phyloP scores from a whole-genome alignment of 2,113 vertebrate species.

The Callipepla californica region DNA sequence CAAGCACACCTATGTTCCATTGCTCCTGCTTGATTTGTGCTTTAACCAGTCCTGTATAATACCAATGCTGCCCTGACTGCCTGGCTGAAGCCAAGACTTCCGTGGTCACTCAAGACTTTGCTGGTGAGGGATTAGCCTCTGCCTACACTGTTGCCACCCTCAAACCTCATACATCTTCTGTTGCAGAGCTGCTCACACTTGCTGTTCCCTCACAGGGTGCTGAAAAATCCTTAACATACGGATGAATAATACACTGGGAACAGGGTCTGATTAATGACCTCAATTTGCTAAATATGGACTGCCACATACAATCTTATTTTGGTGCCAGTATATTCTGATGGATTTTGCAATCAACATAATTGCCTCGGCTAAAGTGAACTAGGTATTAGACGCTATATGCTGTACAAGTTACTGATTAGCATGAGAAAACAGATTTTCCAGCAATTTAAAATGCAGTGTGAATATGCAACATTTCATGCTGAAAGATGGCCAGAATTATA shows the following conservation, averaged over 20 bases:
- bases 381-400: neutral
- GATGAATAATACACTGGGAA: constrained; percentile 17
- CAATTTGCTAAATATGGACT: constrained; percentile 52
- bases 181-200: neutral
- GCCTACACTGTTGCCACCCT: neutral
- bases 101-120: neutral
- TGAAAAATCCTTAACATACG: neutral
- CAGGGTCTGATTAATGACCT: constrained; percentile 42
- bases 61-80: neutral
- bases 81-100: neutral
- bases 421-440: neutral
- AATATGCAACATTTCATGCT: neutral
- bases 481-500: neutral
- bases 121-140: neutral
- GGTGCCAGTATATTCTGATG: constrained; percentile 33
- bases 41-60: neutral
- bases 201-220: neutral
- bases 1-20: neutral
- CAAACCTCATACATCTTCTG: neutral
- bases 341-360: constrained; percentile 64
- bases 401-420: constrained; percentile 23
- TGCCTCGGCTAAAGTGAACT: constrained; percentile 36
- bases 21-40: neutral
- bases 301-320: constrained; percentile 45
- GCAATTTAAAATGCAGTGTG: constrained; percentile 14